Evolutionary conservation across 2,888 invertebrate species (phyloP).

Genomic region (Eupeodes latifasciatus): DNA sequence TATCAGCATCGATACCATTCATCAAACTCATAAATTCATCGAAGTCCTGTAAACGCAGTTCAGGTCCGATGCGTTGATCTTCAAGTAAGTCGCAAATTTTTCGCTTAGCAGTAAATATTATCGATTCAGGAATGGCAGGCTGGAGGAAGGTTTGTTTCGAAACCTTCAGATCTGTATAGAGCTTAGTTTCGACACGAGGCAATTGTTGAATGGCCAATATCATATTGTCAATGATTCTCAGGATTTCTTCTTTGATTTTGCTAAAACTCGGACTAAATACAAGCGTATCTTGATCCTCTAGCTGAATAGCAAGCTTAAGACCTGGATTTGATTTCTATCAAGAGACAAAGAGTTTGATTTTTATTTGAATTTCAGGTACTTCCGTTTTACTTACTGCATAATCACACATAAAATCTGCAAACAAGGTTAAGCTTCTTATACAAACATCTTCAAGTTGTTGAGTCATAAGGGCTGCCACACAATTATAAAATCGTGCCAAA

Average conservation of each 20-base stretch:
- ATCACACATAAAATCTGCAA: constrained; percentile 90
- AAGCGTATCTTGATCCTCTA: constrained; percentile 85
- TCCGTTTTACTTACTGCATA: constrained; percentile 86
- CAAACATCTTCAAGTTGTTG: constrained; percentile 93
- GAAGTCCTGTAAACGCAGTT: constrained; percentile 90
- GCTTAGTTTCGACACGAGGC: constrained; percentile 91
- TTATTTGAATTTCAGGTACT: too few relatives aligned
- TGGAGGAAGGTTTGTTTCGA: constrained; percentile 79
- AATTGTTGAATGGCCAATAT: constrained; percentile 89
- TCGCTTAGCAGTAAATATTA: constrained; percentile 87
- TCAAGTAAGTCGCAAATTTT: constrained; percentile 88
- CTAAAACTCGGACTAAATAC: constrained; percentile 91
- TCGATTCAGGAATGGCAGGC: constrained; percentile 90
- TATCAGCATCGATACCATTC: constrained; percentile 87
- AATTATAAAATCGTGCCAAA: constrained; percentile 92
- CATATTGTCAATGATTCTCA: constrained; percentile 90
- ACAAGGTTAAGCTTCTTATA: constrained; percentile 91
- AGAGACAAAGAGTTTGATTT: not conserved
- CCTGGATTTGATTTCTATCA: constrained; percentile 89
- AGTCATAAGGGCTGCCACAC: constrained; percentile 94
- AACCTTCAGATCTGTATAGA: constrained; percentile 83
- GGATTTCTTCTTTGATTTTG: constrained; percentile 89
- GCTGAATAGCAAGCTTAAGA: constrained; percentile 84
- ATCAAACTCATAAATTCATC: constrained; percentile 91
- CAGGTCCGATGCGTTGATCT: constrained; percentile 90